Conservation (phyloP, 2,113 vertebrate genomes). For the Centrocercus urophasianus region DNA sequence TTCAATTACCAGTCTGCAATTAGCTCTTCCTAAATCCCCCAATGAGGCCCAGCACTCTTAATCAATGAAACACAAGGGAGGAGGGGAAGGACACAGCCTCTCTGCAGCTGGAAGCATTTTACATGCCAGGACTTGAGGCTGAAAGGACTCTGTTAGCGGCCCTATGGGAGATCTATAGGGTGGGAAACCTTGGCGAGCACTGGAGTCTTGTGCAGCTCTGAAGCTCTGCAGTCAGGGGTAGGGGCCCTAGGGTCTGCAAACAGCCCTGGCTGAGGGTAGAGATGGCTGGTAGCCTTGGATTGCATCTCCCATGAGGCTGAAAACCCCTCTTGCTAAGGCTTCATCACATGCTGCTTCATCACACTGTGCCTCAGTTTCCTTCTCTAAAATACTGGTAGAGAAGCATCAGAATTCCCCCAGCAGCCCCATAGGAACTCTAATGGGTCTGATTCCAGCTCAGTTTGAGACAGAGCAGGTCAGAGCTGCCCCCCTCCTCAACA, state of each 20-base stretch:
- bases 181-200: neutral
- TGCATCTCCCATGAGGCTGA: neutral
- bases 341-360: neutral
- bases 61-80: conserved; percentile 60
- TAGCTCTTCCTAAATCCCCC: conserved; percentile 67
- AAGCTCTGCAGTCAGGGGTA: fast-evolving
- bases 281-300: neutral
- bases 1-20: conserved; percentile 69
- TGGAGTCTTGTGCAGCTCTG: neutral
- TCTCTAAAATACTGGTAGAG: fast-evolving
- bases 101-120: neutral
- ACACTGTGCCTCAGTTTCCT: neutral
- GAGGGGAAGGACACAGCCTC: conserved; percentile 32
- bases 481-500: neutral
- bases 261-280: neutral
- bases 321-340: neutral
- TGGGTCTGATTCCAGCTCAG: neutral
- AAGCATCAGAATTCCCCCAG: neutral
- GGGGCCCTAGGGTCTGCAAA: neutral
- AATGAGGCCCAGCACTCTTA: conserved; percentile 54
- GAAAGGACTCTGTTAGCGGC: neutral
- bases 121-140: neutral
- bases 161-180: neutral
- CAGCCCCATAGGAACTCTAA: neutral
- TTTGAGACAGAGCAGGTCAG: neutral